Base-by-base conservation (phyloP, 1,140 invertebrate species). In the Bombus pascuorum region DNA sequence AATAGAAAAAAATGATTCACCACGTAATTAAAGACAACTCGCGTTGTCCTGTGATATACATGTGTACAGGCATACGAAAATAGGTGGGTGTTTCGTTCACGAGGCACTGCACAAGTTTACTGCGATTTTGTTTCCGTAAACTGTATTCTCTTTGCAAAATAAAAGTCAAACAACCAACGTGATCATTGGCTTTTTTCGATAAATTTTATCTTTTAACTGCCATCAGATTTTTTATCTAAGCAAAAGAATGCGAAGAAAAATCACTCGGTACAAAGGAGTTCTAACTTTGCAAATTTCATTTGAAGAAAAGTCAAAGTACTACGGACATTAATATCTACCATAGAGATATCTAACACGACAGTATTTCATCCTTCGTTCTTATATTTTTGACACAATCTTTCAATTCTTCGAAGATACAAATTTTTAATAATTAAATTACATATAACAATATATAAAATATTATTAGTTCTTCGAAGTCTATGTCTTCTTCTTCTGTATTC, bases 1-100 rank as follows among this genome's bases (percentile, higher is more conserved):
- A 84, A 62, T 32, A 44, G 39, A n/a, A 39, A 39, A 79, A 62
- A 80, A 71, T 18, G 71, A 80, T 81, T 77, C 22, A 32, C 44
- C 34, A 12, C 15, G 1, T 59, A 78, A 84, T 78, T 78, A 53
- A 78, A 71, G 39, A 62, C 47, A 37, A 74, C 59, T 53, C 73
- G 15, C 32, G 13, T n/a, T n/a, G 39, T 25, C 3, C 3, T 3
- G n/a, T 2, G 28, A 70, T 25, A 42, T 47, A 42, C 32, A 59
- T 12, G 28, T 12, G 10, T 59, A 59, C 10, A 28, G 3, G 0
- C 4, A n/a, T 62, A 62, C 2, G 28, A 83, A 83, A 70, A 34
- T 62, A 37, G 3, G 4, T 8, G 25, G 3, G 2, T 4, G 5
- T 9, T n/a, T 57, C 13, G 28, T 59, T 66, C 9, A 32, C 25